Evolutionary conservation across 2,888 invertebrate genomes (phyloP), one percentile per base, ranked within the genome.

Genomic region (Encarsia formosa): DNA sequence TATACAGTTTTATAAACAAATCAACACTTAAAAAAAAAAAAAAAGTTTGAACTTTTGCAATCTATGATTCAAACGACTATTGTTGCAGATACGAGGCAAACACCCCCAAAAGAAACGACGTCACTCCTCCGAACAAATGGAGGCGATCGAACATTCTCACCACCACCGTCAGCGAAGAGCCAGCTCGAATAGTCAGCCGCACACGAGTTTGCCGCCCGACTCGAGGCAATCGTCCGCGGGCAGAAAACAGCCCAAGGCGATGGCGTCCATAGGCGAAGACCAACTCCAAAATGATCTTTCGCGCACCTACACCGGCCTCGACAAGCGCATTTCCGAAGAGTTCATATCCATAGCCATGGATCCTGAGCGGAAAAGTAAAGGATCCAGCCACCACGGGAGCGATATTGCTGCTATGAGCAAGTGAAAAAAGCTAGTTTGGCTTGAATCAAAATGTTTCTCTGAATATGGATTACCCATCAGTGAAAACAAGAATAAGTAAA

Each of bases 311-410:
- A 73, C 73, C 24, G 73, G 73, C 34, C 63, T 73, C 39, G 73
- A 73, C 50, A 73, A 73, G 47, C 71, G 66, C 57, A 72, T 72
- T 45, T 71, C 72, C 23, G 73, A 72, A 38, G 73, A 71, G 49
- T 73, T 73, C 50, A 73, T 73, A 45, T 68, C 71, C n/a, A 73
- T 73, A 41, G 72, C 72, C 4, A 71, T 71, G 71, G 72, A 73
- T 54, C 72, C 72, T 3, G 72, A 72, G 22, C 64, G 68, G 50
- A 72, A 72, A 54, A 71, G 70, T 1, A 71, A 68, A 54, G 68
- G 69, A 16, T 71, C 71, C 19, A 66, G 66, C 58, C 65, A 69
- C 38, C 60, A 61, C 18, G 69, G 68, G n/a, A 72, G 71, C 54
- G 71, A 73, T 24, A 65, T 69, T 5, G 32, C 15, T 9, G 26